Base-by-base conservation (phyloP, 1,140 invertebrate genomes). In the Diabrotica virgifera region DNA sequence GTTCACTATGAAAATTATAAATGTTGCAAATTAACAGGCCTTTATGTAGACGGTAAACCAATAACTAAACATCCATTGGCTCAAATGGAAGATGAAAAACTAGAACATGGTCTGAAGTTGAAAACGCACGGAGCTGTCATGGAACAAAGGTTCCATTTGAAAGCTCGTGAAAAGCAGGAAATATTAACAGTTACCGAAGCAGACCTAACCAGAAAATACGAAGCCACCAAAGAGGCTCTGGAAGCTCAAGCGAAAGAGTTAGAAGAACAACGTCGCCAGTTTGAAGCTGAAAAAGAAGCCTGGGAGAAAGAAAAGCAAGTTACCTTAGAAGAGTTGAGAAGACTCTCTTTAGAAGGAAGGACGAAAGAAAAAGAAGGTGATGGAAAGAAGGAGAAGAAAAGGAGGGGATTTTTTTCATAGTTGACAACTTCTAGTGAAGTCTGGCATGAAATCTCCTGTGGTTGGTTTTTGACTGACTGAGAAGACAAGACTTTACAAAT, bases 81-180 rank as follows among this genome's bases (percentile, higher is more conserved):
- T 66, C 96, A 98, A 80, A 94, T 99, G 90, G 96, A 98, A 79
- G 95, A 98, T 77, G 96, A 99, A 77, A 97, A 97, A 78, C 87
- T 92, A 62, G 96, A 98, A 76, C 95, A 97, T 73, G 94, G 97
- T 77, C 83, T 87, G 51, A 97, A 97, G 81, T 95, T 99, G 89
- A 95, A 95, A 78, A 96, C 95, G 79, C 95, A 97, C 91, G 93
- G 96, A 78, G 87, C 86, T 57, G 96, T 98, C 80, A 96, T 96
- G 91, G 93, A 98, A 79, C 94, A 97, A 83, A 85, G 87, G 63
- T 88, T 88, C 74, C 85, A 88, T 71, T 88, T 90, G 85, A 94
- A 93, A 80, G 95, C 96, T 4, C 89, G 91, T 69, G 94, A 96
- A 76, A 96, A 96, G 81, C 92, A 93, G 75, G 91, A 94, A 72